A percentile compares a stretch with the other conserved stretches of the same genome.
Evolutionary conservation across 2,888 invertebrate species (phyloP).

Genomic region (Eupsilia transversa): DNA sequence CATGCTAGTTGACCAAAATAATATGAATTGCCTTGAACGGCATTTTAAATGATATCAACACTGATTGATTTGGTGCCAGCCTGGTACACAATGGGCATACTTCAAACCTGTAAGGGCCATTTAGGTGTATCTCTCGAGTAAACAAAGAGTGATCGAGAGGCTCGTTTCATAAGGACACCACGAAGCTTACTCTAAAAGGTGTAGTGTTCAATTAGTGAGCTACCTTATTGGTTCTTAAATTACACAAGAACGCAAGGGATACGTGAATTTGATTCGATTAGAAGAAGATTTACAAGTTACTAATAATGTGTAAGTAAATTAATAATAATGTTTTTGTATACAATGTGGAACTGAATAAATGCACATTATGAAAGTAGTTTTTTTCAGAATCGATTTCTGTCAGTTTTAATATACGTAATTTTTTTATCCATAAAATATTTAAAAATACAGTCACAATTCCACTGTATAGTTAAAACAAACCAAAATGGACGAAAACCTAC

Average conservation of each 20-base stretch:
- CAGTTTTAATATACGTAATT: too few relatives aligned
- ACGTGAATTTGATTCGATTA: neutral
- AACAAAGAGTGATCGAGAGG: neutral
- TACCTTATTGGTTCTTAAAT: neutral
- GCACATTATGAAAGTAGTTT: neutral
- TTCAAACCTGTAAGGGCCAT: neutral
- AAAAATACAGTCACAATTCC: too few relatives aligned
- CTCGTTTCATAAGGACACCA: neutral
- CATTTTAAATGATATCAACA: constrained; percentile 30
- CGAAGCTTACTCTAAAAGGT: neutral
- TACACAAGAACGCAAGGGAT: neutral
- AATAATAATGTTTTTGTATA: neutral
- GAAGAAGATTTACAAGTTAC: neutral
- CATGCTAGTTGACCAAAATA: constrained; percentile 37
- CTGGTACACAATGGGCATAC: constrained; percentile 4
- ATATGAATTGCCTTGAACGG: constrained; percentile 25
- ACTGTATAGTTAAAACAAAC: too few relatives aligned
- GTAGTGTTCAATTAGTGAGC: neutral
- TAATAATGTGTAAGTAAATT: neutral
- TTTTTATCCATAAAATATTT: too few relatives aligned
- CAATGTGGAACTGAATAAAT: neutral
- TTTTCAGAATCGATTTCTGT: neutral
- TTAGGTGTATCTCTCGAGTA: neutral
- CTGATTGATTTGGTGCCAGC: constrained; percentile 5
- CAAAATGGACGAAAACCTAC: too few relatives aligned